Evolutionary conservation across 1,140 invertebrate species (phyloP), one percentile per base, ranked within the genome.

Genomic region (Procambarus clarkii): DNA sequence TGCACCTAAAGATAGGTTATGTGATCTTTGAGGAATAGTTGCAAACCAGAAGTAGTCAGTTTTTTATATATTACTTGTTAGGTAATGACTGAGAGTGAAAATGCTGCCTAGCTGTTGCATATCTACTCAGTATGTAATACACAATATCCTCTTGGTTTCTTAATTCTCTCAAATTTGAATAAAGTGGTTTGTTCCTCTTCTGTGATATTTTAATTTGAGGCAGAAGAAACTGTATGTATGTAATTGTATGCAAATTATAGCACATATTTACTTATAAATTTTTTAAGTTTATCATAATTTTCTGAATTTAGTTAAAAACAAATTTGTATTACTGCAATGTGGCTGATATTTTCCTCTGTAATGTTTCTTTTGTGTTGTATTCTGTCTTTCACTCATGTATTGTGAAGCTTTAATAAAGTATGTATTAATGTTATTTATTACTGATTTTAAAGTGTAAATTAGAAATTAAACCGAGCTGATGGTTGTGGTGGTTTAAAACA

Each of bases 171-270:
- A 60, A 45, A 45, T 69, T 21, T 71, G n/a, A 71, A 11, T 71
- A 71, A 24, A 71, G n/a, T 54, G 79, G 48, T 54, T 78, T 86
- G 85, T 86, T 86, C 74, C 85, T 86, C 84, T 77, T 86, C 85
- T 86, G 85, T 86, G 85, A 86, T 78, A 81, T 50, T 58, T 11
- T 60, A 11, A 58, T 11, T 60, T 86, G 5, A 54, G n/a, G 15
- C 54, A 44, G n/a, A 86, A 54, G 45, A 86, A 54, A 46, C 8
- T 50, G 69, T 58, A 74, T 69, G 50, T 85, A n/a, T 71, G 46
- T n/a, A 60, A 69, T 46, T 44, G 11, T 8, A 54, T 50, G 34
- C 15, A 83, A 24, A 60, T 44, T 78, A 44, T 44, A 74, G 85
- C 85, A 86, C 50, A 50, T 86, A 58, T 86, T 44, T 78, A 48